Evolutionary conservation across 2,113 vertebrate species (phyloP).

Genomic region (Corythoichthys haematopterus): DNA sequence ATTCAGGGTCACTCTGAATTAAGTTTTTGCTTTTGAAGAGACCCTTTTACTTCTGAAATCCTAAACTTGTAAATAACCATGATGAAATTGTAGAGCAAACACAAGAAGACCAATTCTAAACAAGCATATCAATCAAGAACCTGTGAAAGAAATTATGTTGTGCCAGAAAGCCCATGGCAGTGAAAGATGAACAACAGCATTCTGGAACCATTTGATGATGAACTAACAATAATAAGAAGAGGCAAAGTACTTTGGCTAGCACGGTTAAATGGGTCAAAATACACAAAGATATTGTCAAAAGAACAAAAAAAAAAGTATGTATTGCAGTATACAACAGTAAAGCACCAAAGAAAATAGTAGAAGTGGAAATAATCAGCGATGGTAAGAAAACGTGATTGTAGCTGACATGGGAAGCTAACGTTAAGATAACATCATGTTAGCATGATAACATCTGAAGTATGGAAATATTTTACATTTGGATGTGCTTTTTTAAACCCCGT

Average conservation of each 20-base stretch:
- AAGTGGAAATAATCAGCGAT: no score
- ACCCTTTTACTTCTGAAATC: slow-evolving; percentile 16
- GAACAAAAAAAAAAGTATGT: no score
- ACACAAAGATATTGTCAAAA: no score
- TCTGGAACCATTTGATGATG: slow-evolving; percentile 38
- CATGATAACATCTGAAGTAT: no score
- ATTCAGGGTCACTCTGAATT: slow-evolving; percentile 28
- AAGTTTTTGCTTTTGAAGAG: slow-evolving; percentile 36
- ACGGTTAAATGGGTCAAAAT: slow-evolving; percentile 25
- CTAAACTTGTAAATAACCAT: neutral
- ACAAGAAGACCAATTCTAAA: neutral
- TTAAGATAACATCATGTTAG: no score
- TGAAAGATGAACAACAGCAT: neutral
- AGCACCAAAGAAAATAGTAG: no score
- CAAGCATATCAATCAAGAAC: neutral
- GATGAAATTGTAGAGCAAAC: neutral
- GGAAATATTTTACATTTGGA: no score
- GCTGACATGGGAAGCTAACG: no score
- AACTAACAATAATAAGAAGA: neutral
- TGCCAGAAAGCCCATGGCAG: neutral
- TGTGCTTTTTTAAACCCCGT: no score
- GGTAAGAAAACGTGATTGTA: no score
- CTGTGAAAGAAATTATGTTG: neutral
- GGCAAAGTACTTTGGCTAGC: slow-evolving; percentile 12
- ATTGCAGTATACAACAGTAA: no score